Conservation (phyloP, 92 coral and sea anemone genomes). For the Pocillopora grandis region DNA sequence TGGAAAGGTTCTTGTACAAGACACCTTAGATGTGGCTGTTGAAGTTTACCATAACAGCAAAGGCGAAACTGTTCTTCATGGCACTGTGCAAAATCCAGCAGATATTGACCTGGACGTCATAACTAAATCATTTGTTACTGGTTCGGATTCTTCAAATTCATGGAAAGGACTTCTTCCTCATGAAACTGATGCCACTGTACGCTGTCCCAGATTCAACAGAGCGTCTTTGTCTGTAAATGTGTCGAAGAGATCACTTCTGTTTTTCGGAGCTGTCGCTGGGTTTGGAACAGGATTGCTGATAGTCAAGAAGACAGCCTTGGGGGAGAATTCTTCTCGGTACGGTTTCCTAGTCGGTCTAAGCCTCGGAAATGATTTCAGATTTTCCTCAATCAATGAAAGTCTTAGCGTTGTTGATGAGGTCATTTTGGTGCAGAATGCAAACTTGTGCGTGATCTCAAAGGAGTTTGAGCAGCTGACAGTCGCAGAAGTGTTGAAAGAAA, state of each 20-base stretch:
- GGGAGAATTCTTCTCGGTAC: background rate
- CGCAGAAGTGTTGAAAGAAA: constrained; percentile 5
- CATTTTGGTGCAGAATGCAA: constrained; percentile 13
- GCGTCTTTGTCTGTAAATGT: constrained; percentile 10
- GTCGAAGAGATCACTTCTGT: background rate
- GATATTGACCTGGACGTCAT: constrained; percentile 1
- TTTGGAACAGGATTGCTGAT: constrained; percentile 16
- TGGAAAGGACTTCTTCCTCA: constrained; percentile 18
- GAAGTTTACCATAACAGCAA: constrained; percentile 15
- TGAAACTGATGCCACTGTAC: background rate
- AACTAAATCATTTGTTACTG: background rate
- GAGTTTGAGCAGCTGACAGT: background rate
- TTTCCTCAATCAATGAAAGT: background rate
- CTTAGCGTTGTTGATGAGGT: constrained; percentile 26
- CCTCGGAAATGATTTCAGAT: constrained; percentile 15
- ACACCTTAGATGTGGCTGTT: background rate
- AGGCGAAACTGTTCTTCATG: background rate
- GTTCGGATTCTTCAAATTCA: constrained; percentile 3
- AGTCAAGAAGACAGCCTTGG: background rate
- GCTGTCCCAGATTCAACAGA: constrained; percentile 1
- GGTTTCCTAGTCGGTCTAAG: constrained; percentile 20
- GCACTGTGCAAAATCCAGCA: background rate
- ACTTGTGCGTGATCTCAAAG: constrained; percentile 7
- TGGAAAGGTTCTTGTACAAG: constrained; percentile 2
- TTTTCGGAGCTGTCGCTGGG: constrained; percentile 3